phyloP scores from a whole-genome alignment of 2,113 vertebrate species.

The Caloenas nicobarica region DNA sequence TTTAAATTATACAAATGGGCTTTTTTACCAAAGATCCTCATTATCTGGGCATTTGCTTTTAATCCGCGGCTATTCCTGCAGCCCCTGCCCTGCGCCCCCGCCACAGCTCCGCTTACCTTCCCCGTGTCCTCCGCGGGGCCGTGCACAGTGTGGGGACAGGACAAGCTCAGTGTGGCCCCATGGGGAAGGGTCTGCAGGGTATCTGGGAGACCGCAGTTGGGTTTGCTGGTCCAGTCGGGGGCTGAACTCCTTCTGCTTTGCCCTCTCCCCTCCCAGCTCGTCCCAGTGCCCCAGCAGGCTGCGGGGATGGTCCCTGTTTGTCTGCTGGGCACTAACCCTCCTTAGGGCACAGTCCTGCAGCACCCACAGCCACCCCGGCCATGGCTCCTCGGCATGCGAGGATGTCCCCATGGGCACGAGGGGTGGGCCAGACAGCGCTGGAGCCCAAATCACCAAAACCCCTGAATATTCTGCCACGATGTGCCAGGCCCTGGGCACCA shows the following conservation, averaged over 20 bases:
- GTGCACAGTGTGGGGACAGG: rapidly evolving
- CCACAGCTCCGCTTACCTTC: not conserved
- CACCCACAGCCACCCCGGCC: rapidly evolving
- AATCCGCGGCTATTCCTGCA: constrained; percentile 26
- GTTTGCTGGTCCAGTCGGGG: rapidly evolving
- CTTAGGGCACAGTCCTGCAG: rapidly evolving
- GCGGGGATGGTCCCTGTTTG: not conserved
- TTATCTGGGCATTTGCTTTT: constrained; percentile 62
- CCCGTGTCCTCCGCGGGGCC: rapidly evolving
- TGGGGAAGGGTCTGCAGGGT: not conserved
- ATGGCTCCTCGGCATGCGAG: not conserved
- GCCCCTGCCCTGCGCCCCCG: not conserved
- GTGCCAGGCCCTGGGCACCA: rapidly evolving
- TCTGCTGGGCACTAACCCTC: not conserved
- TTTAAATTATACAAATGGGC: constrained; percentile 66
- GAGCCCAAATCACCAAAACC: not conserved
- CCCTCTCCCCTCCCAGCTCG: not conserved
- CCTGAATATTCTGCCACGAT: rapidly evolving
- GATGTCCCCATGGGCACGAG: rapidly evolving
- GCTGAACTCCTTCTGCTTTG: not conserved
- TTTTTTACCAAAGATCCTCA: constrained; percentile 59
- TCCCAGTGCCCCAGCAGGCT: not conserved
- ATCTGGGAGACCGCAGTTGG: rapidly evolving
- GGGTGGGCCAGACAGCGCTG: rapidly evolving
- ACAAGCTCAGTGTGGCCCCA: not conserved